These are phyloP conservation scores for Nasua narica DNA, from an alignment of 2,797 vertebrate genomes.

Conservation along the genomic window DNA sequence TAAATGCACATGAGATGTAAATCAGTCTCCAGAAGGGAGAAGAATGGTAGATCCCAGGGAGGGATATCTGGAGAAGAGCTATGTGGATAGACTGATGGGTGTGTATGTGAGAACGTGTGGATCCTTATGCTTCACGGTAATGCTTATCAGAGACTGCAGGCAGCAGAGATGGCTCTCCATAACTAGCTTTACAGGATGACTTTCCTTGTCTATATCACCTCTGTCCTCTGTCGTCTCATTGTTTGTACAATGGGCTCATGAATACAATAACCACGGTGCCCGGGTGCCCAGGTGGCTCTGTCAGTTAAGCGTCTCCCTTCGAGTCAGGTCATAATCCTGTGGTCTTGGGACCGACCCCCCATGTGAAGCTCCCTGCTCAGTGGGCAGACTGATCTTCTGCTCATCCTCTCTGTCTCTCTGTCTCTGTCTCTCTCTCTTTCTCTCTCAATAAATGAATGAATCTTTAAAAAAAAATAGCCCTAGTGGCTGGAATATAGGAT, in stretches of 20 bases:
- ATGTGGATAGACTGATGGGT: neutral
- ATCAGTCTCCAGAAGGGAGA: neutral
- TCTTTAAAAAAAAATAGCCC: neutral
- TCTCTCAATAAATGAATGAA: neutral
- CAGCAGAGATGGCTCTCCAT: neutral
- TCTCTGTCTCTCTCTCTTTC: neutral
- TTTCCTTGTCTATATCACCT: neutral
- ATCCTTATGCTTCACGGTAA: neutral
- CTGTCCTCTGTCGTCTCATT: neutral
- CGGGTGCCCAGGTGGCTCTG: neutral
- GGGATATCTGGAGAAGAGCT: neutral
- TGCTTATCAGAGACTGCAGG: neutral
- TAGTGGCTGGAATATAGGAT: no score
- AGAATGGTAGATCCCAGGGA: neutral
- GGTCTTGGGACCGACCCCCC: neutral
- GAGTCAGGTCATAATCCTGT: neutral
- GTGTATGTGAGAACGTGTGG: neutral
- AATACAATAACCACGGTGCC: neutral
- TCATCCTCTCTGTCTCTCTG: no score
- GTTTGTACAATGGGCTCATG: neutral
- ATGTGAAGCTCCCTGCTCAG: neutral
- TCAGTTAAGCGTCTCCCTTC: neutral
- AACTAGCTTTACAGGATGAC: neutral
- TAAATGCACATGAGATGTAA: neutral
- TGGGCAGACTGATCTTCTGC: neutral